Evolutionary conservation across 2,888 invertebrate genomes (phyloP).

Genomic region (Chironomus tentans): DNA sequence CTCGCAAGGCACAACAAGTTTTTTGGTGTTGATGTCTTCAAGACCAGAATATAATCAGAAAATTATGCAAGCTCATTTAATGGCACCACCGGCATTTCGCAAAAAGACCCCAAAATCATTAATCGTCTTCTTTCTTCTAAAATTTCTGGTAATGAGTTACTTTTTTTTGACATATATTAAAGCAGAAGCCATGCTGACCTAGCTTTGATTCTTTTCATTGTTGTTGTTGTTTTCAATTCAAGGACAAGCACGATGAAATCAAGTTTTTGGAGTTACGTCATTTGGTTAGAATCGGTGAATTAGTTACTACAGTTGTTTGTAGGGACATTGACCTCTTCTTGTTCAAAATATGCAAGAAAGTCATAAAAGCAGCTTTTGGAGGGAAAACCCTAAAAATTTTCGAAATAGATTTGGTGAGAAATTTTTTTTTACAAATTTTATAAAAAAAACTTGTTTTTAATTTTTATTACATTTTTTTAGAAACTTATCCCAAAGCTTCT

Average conservation of each 20-base stretch:
- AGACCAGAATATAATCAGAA: slow-evolving; percentile 40
- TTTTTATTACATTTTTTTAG: not conserved
- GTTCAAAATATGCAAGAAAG: not conserved
- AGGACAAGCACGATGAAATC: not conserved
- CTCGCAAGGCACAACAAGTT: slow-evolving; percentile 26
- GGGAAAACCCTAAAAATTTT: not conserved
- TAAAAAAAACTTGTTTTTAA: not conserved
- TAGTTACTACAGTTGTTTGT: not conserved
- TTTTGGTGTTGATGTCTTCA: slow-evolving; percentile 41
- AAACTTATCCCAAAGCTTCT: not conserved
- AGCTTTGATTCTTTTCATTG: not conserved
- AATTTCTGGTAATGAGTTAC: not conserved
- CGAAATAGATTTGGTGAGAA: not conserved
- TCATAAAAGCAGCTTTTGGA: not conserved
- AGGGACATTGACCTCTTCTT: not conserved
- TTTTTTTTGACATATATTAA: not conserved
- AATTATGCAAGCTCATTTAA: slow-evolving; percentile 36
- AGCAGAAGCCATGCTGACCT: not conserved
- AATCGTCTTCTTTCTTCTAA: not conserved
- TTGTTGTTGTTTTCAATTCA: not conserved
- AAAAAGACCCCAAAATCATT: not conserved
- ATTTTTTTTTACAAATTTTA: not conserved
- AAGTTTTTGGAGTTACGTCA: not conserved
- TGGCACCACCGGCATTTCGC: slow-evolving; percentile 34
- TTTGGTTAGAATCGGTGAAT: not conserved